A percentile compares a stretch with the other conserved stretches of the same genome.
phyloP scores from a whole-genome alignment of 2,888 invertebrate species.

The Meliscaeva auricollis region DNA sequence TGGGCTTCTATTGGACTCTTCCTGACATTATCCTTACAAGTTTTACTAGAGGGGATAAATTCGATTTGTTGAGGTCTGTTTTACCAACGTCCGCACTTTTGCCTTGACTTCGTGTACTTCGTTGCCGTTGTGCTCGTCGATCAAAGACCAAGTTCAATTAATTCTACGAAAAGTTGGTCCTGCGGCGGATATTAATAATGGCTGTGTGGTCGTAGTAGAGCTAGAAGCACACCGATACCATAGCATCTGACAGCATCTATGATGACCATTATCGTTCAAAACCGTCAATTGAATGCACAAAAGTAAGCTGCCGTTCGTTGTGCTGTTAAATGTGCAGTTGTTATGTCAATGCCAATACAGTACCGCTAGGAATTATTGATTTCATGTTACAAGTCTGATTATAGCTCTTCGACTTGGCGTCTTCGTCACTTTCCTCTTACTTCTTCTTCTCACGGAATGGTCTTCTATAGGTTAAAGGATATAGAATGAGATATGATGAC shows the following conservation, averaged over 20 bases:
- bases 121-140: slow-evolving; percentile 42
- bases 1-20: slow-evolving; percentile 44
- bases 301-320: slow-evolving; percentile 23
- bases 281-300: slow-evolving; percentile 41
- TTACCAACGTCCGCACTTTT: slow-evolving; percentile 19
- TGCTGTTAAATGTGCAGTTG: slow-evolving; percentile 44
- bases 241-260: slow-evolving; percentile 42
- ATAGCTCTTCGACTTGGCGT: slow-evolving; percentile 31
- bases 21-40: slow-evolving; percentile 43
- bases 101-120: slow-evolving; percentile 6
- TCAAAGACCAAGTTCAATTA: slow-evolving; percentile 70
- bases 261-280: slow-evolving; percentile 53
- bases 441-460: slow-evolving; percentile 6
- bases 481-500: slow-evolving; percentile 1
- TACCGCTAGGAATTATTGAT: slow-evolving; percentile 52
- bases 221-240: slow-evolving; percentile 36
- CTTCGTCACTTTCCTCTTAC: background rate
- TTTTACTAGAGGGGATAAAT: slow-evolving; percentile 22
- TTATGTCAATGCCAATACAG: slow-evolving; percentile 40
- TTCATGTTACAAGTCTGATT: slow-evolving; percentile 46
- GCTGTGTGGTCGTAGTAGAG: slow-evolving; percentile 24
- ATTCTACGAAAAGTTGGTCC: slow-evolving; percentile 66
- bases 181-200: slow-evolving; percentile 57
- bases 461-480: background rate
- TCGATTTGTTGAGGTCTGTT: slow-evolving; percentile 49